Base-by-base conservation (phyloP, 2,888 invertebrate genomes). In the Entomobrya multifasciata region DNA sequence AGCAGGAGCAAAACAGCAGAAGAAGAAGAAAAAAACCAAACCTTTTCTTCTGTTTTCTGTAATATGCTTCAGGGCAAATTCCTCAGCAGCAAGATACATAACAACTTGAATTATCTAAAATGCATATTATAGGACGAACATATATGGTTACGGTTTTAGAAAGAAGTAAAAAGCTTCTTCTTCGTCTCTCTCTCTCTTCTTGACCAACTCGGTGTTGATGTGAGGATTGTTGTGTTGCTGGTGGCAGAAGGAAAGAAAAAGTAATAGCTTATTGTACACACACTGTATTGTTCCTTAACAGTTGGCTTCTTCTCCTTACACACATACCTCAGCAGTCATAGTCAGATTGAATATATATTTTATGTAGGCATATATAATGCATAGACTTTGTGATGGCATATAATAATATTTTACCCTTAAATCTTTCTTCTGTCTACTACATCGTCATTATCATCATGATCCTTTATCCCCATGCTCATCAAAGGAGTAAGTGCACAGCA, bases 51-150 rank as follows among this genome's bases (percentile, higher is more conserved):
- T 78, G 55, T 44, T 78, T 77, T 62, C 55, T 76, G 55, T 49
- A 60, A 47, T 36, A 36, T 80, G 83, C 88, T 83, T 83, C 80
- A 52, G 89, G 89, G 89, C 89, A 89, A 89, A 89, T 89, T 89
- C 89, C 88, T 89, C 87, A 89, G 87, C 87, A 89, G 87, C 87
- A 89, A 78, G 74, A 86, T 57, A 81, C 79, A 82, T 84, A 84
- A 84, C 85, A 85, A 85, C 78, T 78, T 84, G 74, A 72, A 78
- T 82, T 82, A 82, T 76, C 74, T 65, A 62, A 67, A 67, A 67
- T 44, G 22, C 67, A 47, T 47, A 67, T 67, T 67, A 67, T 67
- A 36, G 36, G 36, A 4, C 36, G 36, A 36, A 8, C 36, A 36
- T 36, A 36, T 36, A 67, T 22, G 67, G 67, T 47, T 44, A 67